Base-by-base conservation (phyloP, 2,888 invertebrate genomes). In the Ochropleura plecta region DNA sequence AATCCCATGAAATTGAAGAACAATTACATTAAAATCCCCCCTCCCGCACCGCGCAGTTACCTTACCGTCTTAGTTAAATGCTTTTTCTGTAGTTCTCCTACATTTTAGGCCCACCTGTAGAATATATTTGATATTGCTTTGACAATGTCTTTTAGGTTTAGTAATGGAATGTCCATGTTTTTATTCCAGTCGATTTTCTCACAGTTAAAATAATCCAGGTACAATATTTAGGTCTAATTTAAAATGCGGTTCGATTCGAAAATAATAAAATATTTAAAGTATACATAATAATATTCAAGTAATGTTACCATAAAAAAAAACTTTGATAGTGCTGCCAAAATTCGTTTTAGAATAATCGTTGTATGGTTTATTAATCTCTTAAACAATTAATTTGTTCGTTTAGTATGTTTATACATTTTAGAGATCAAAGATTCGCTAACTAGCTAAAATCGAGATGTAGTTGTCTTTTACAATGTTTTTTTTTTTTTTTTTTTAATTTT, bases 391-490 rank as follows among this genome's bases (percentile, higher is more conserved):
- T 62, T 83, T 75, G 49, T 60, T 63, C 10, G 18, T 68, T 62
- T 70, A n/a, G 20, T 55, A 7, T 62, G 49, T 49, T 71, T 53
- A 65, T 68, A 55, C n/a, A 55, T 59, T 77, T 73, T 59, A 71
- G 85, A 85, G 88, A 85, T 85, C 86, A 79, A 77, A 57, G 20
- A 42, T 76, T 64, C 16, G 63, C 70, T 72, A 74, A 60, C 1
- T 62, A 71, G 16, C 5, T 76, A 62, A 16, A 59, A 64, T 60
- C 14, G 76, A 62, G 42, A 68, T 75, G 30, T 18, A 76, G 49
- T 64, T 75, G 60, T 76, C 49, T 72, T 82, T 66, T 63, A 10
- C 46, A 59, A 42, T 20, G 53, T 67, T 18, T 65, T 62, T 67
- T 18, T 65, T 62, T 44, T 20, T 5, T 12, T 44, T 65, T 62